Evolutionary conservation across 2,888 invertebrate species (phyloP).

Genomic region (Cephonodes hylas): DNA sequence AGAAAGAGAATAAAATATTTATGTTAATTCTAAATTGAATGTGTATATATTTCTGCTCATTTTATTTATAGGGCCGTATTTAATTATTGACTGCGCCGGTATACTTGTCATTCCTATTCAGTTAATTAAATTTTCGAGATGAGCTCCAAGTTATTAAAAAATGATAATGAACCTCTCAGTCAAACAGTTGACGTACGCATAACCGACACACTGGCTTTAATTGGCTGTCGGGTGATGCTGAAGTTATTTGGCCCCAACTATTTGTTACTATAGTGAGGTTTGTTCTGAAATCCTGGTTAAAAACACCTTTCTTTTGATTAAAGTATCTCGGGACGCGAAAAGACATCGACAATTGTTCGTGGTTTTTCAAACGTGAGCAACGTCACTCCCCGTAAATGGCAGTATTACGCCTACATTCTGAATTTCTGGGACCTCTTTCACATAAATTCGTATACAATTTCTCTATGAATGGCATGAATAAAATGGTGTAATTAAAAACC

Average conservation of each 20-base stretch:
- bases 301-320: background rate
- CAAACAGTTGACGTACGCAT: slow-evolving; percentile 39
- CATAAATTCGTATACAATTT: slow-evolving; percentile 34
- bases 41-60: background rate
- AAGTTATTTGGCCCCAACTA: slow-evolving; percentile 26
- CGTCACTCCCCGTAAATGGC: slow-evolving; percentile 29
- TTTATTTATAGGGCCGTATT: background rate
- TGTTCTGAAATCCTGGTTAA: background rate
- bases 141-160: slow-evolving; percentile 26
- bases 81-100: background rate
- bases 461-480: too few species aligned
- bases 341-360: background rate
- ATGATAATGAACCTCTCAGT: slow-evolving; percentile 51
- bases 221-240: slow-evolving; percentile 37
- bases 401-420: slow-evolving; percentile 30
- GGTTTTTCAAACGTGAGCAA: background rate
- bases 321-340: background rate
- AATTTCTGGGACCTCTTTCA: too few species aligned
- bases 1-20: too few species aligned
- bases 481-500: too few species aligned
- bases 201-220: slow-evolving; percentile 25
- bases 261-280: background rate
- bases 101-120: background rate
- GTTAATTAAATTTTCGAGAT: slow-evolving; percentile 9
- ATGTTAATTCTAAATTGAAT: too few species aligned